These are phyloP conservation scores for Cotesia typhae DNA, from an alignment of 1,140 invertebrate genomes.

Conservation along the genomic window DNA sequence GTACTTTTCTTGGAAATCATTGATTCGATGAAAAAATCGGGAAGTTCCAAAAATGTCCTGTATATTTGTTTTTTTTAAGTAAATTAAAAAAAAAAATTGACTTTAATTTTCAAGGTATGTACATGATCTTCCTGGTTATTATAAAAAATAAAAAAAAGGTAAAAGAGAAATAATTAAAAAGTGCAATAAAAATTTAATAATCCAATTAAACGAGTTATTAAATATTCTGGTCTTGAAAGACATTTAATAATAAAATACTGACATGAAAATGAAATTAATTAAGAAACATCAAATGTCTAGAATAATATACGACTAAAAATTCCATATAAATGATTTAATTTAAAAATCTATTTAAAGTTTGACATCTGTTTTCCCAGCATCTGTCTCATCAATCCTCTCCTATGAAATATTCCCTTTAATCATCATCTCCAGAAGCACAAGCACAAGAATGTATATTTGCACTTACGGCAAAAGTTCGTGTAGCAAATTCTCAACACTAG, in stretches of 20 bases:
- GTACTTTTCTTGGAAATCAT: too few species aligned
- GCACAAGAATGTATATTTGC: slow-evolving; percentile 14
- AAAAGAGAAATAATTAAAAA: not conserved
- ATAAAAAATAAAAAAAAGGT: not conserved
- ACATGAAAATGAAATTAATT: not conserved
- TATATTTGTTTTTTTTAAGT: too few species aligned
- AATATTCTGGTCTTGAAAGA: too few species aligned
- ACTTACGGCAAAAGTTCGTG: not conserved
- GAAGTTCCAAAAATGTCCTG: too few species aligned
- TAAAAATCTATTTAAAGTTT: slow-evolving; percentile 27
- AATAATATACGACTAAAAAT: not conserved
- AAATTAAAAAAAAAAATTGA: too few species aligned
- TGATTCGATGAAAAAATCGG: too few species aligned
- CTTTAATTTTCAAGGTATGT: too few species aligned
- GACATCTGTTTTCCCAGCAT: slow-evolving; percentile 9
- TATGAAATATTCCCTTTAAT: slow-evolving; percentile 28
- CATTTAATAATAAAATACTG: too few species aligned
- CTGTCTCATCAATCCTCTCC: slow-evolving; percentile 18
- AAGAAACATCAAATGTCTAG: not conserved
- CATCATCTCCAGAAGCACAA: slow-evolving; percentile 1
- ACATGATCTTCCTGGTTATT: too few species aligned
- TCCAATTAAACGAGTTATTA: too few species aligned
- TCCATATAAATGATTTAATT: slow-evolving; percentile 15
- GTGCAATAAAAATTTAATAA: too few species aligned
- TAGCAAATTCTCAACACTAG: too few species aligned